Conservation (phyloP, 1,140 invertebrate species). For the Euura lappo region DNA sequence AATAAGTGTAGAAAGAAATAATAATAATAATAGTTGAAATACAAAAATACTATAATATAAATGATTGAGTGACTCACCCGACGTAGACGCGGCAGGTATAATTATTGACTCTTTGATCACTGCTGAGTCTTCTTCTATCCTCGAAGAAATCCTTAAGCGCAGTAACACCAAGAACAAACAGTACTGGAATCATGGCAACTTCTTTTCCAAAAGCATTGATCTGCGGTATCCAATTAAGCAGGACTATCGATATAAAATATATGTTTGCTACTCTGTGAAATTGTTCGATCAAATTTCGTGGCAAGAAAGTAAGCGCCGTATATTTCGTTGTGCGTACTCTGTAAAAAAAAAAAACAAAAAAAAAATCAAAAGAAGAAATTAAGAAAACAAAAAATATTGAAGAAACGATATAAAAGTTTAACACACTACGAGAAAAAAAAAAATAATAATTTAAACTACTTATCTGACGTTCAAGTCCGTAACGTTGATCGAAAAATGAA, state of each 20-base stretch:
- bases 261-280: conserved; percentile 97
- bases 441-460: no score
- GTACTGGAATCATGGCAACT: conserved; percentile 91
- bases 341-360: not conserved
- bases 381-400: not conserved
- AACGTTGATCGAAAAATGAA: no score
- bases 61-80: conserved; percentile 69
- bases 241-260: conserved; percentile 97
- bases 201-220: conserved; percentile 97
- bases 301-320: conserved; percentile 91
- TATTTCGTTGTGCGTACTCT: conserved; percentile 96
- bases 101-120: conserved; percentile 94
- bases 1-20: not conserved
- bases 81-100: conserved; percentile 89
- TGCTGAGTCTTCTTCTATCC: conserved; percentile 86
- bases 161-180: conserved; percentile 96
- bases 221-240: conserved; percentile 93
- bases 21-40: not conserved
- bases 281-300: conserved; percentile 97
- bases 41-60: not conserved
- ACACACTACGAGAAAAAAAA: conserved; percentile 12
- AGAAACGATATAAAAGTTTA: not conserved
- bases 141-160: conserved; percentile 97
- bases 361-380: not conserved
- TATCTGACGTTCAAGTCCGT: not conserved